Base-by-base conservation (phyloP, 2,888 invertebrate genomes). In the Pristionchus mayeri region DNA sequence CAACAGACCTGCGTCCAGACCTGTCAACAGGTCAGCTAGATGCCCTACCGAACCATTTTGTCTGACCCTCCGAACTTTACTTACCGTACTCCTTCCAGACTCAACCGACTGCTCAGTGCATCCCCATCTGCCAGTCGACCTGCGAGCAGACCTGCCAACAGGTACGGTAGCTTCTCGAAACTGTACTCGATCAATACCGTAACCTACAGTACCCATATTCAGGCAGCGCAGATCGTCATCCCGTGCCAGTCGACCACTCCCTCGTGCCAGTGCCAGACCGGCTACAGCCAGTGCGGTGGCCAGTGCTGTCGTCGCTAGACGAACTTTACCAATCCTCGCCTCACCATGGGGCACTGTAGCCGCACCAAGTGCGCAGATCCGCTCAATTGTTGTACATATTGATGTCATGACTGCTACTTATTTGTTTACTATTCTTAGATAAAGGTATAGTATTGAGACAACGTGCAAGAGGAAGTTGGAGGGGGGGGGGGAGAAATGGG, bases 141-240 rank as follows among this genome's bases (percentile, higher is more conserved):
- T 90, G 90, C 85, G 87, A 87, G 85, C 87, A 86, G 71, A 90
- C 90, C n/a, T 90, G 90, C 86, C 88, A 88, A 67, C 89, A 89
- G 84, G 88, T 63, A 63, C 48, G 79, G 37, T 54, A 21, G 50
- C 27, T 2, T 4, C n/a, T n/a, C n/a, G n/a, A n/a, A n/a, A 24
- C 37, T 21, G 40, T 37, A 78, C 7, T 78, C 78, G 52, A 52
- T 50, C 78, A 24, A 50, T 52, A 13, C 18, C 1, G 30, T 2
- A 67, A 11, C 30, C 27, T 60, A 60, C 30, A 27, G 63, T 63
- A 44, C 75, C 24, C 57, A 18, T 18, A 6, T 30, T 34, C 21
- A 84, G 75, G 84, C 84, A 24, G 84, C 84, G 2, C 84, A 84
- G 75, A 75, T 83, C 75, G 84, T 79, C 75, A 82, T 86, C 24